phyloP scores from a whole-genome alignment of 2,888 invertebrate species.

The Cantharis lateralis region DNA sequence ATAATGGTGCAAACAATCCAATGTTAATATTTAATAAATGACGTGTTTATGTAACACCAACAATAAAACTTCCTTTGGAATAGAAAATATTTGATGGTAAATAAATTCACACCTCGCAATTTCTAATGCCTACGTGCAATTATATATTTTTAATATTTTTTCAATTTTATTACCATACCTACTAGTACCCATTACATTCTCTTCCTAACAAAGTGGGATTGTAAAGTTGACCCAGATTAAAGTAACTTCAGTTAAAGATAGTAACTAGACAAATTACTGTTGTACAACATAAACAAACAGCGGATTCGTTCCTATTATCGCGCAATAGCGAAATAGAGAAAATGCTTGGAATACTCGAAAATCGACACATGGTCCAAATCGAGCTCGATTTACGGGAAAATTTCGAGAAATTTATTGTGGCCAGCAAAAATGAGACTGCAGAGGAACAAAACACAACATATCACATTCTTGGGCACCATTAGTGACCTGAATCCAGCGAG shows the following conservation, averaged over 20 bases:
- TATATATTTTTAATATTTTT: background rate
- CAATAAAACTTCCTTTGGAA: background rate
- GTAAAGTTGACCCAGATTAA: background rate
- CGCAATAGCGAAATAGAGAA: background rate
- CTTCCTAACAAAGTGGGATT: background rate
- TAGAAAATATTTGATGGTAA: background rate
- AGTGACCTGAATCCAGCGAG: slow-evolving; percentile 32
- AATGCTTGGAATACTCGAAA: background rate
- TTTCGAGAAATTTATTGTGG: background rate
- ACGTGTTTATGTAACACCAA: background rate
- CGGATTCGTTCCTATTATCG: background rate
- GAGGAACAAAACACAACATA: slow-evolving; percentile 13
- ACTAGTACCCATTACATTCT: background rate
- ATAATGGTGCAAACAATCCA: background rate
- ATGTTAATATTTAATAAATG: background rate
- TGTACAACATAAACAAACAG: background rate
- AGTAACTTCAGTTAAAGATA: background rate
- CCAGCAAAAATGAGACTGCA: background rate
- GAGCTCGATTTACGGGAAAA: background rate
- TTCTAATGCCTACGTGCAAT: background rate
- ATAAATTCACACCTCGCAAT: background rate
- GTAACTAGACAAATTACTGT: background rate
- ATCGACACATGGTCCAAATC: background rate
- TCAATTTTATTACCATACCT: background rate
- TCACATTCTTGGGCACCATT: slow-evolving; percentile 32